Base-by-base conservation (phyloP, 1,140 invertebrate genomes). In the Drosophila ogumai region DNA sequence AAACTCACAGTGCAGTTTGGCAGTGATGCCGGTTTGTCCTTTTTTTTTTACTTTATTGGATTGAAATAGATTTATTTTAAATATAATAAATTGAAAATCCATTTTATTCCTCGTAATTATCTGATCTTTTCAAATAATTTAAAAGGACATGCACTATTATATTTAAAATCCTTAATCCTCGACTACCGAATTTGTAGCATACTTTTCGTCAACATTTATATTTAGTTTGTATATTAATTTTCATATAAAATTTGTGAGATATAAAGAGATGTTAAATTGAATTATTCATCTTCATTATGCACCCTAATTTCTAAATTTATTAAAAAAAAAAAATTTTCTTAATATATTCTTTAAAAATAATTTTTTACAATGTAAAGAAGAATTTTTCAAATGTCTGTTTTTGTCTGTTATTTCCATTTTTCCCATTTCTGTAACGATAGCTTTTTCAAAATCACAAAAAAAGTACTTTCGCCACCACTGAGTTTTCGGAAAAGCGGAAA, bases 401-500 rank as follows among this genome's bases (percentile, higher is more conserved):
- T 3, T 46, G 13, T 0, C 5, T 3, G 7, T 22, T 36, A 7
- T 6, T 6, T 8, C 6, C 2, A 0, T 3, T 36, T 54, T 54
- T 1, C 12, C 12, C 10, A 46, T 12, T 12, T n/a, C n/a, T n/a
- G n/a, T n/a, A n/a, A n/a, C n/a, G n/a, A n/a, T n/a, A n/a, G n/a
- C n/a, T n/a, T n/a, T n/a, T n/a, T n/a, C n/a, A n/a, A n/a, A n/a
- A n/a, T n/a, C n/a, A 54, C 15, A 15, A 41, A 47, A 25, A 25
- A 28, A 28, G 7, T 3, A 0, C 32, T 1, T 10, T 22, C n/a
- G 52, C 34, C 52, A 38, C 12, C 50, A 38, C 32, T 54, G 50
- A 17, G 50, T 13, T 36, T 22, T 38, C 25, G 47, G 60, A 32
- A 67, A 71, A 71, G 5, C 52, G 31, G 46, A n/a, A 40, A 67